Base-by-base conservation (phyloP, 2,113 vertebrate species). In the Oncorhynchus keta region DNA sequence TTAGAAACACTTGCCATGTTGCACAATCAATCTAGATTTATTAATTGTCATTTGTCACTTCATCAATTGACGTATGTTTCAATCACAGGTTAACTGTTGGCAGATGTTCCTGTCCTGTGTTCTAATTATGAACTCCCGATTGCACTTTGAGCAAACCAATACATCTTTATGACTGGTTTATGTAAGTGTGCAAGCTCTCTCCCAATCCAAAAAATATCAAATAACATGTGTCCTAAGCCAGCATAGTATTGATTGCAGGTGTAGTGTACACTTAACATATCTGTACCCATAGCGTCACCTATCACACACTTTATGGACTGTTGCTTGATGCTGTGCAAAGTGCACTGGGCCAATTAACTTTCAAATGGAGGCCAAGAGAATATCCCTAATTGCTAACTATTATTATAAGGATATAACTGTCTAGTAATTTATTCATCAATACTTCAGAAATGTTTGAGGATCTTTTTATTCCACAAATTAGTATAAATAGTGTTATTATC, bases 141-240 rank as follows among this genome's bases (percentile, higher is more conserved):
- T 49, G 45, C 5, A 39, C 57, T 3, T n/a, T 69, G 20, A 68
- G 20, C 22, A 70, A 14, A 14, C 48, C 26, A 16, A 67, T 71
- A 30, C 59, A 77, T 68, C 45, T 83, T 84, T 78, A 78, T 66
- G 8, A 55, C 72, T 68, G 49, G 28, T 24, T 80, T 78, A 74
- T 49, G 1, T 59, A 80, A 78, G 70, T 24, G 59, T 72, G 35
- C 12, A 79, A 32, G 57, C 28, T 26, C 68, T 51, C 26, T 5
- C 22, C n/a, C 24, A 26, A 26, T 28, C 24, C 7, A 12, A 13
- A 65, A 14, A 59, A 28, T 61, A 24, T 12, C 12, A 18, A 49
- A 72, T 24, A 69, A 4, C 20, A 9, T 24, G 24, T 39, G 28
- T 67, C 51, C 51, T 55, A 55, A 55, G 16, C n/a, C 59, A 62